Evolutionary conservation across 2,888 invertebrate genomes (phyloP), one percentile per base, ranked within the genome.

Genomic region (Erannis defoliaria): DNA sequence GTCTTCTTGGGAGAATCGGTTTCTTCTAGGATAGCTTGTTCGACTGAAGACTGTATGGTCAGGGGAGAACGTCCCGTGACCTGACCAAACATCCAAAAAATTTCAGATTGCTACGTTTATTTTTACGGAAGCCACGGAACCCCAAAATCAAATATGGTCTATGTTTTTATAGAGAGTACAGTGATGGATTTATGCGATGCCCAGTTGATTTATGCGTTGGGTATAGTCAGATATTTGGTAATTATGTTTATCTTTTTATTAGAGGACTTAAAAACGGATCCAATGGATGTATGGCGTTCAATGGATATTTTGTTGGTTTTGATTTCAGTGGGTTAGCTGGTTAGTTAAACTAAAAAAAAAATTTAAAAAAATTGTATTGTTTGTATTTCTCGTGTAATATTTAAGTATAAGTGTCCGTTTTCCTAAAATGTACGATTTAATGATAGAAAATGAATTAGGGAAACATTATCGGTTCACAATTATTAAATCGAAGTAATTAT

Each of bases 181-280:
- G 40, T 68, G 70, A 70, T 70, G 65, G 66, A 70, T 70, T 70
- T 70, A 70, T 65, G 66, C 50, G 66, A 38, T 51, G 43, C 55
- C 48, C 57, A 1, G 45, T 57, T 70, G 68, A 70, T 70, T 68
- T 70, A 70, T 68, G 29, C 19, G 62, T 54, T 55, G 33, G 63
- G 61, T 63, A 55, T 50, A 48, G 40, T 35, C 57, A 35, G 51
- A 46, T 51, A 57, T 62, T 55, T 40, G 33, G 26, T 62, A 40
- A 56, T 62, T 53, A 62, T 38, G 29, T 40, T 31, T 40, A 42
- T 19, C 18, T 51, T 38, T 29, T 55, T 55, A 55, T 51, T 46
- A 51, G 31, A 50, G 35, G 46, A 14, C 40, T 56, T 50, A 43
- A 54, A 19, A 33, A 23, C 16, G 37, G 14, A n/a, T 31, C 12